A percentile compares a stretch with the other conserved stretches of the same genome.
Conservation (phyloP, 2,113 vertebrate genomes). For the Lipophrys pholis region DNA sequence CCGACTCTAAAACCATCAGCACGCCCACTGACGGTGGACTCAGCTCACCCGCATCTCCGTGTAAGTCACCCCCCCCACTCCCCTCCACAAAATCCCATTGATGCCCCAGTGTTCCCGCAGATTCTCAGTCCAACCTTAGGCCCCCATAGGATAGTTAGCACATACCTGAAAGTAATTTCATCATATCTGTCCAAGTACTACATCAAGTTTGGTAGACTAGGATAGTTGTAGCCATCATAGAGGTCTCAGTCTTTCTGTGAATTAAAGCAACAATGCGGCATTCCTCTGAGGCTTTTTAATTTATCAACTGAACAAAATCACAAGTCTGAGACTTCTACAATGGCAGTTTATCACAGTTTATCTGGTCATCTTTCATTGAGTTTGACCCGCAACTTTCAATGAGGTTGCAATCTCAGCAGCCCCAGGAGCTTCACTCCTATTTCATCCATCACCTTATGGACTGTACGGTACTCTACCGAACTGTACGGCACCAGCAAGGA, state of each 20-base stretch:
- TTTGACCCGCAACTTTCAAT: conserved; percentile 27
- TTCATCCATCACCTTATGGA: conserved; percentile 36
- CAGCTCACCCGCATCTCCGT: conserved; percentile 94
- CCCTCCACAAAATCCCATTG: conserved; percentile 71
- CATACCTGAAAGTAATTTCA: conserved; percentile 26
- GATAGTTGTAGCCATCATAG: conserved; percentile 35
- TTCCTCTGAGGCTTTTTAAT: neutral
- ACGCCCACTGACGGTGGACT: conserved; percentile 94
- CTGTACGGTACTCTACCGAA: conserved; percentile 35
- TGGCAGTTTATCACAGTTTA: conserved; percentile 28
- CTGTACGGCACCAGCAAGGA: conserved; percentile 33
- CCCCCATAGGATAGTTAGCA: conserved; percentile 31
- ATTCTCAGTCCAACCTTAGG: conserved; percentile 38
- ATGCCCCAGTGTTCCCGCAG: conserved; percentile 64
- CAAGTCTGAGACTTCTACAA: conserved; percentile 35
- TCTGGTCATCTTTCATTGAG: conserved; percentile 21
- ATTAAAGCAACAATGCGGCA: neutral
- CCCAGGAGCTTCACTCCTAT: conserved; percentile 54
- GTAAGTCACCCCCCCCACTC: conserved; percentile 89
- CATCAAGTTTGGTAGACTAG: conserved; percentile 24
- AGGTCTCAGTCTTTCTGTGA: conserved; percentile 26
- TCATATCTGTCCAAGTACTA: conserved; percentile 11
- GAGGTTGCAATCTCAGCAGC: conserved; percentile 65
- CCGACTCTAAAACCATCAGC: conserved; percentile 98
- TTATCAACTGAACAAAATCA: conserved; percentile 3